Evolutionary conservation across 2,888 invertebrate species (phyloP), one percentile per base, ranked within the genome.

Genomic region (Hemistola chrysoprasaria): DNA sequence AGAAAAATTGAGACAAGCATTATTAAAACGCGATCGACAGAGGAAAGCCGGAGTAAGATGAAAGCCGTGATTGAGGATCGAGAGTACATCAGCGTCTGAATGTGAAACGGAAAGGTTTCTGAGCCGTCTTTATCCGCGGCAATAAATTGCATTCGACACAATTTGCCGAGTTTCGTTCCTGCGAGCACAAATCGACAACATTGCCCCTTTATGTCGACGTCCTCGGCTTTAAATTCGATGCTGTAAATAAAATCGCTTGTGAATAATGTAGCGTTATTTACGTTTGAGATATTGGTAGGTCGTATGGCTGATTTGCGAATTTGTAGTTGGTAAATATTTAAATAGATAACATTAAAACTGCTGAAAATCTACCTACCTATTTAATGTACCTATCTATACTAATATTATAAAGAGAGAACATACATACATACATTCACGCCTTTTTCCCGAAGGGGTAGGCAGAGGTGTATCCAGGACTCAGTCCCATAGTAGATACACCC

Each of bases 91-190:
- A 62, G 56, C 48, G 63, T 56, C 58, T n/a, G 43, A 38, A 49
- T 47, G 43, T 43, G 44, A 43, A 46, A 41, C 47, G 49, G 46
- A 43, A 49, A 56, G 40, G 57, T 55, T 48, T 51, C 56, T 38
- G 55, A 53, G 53, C 54, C 50, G 56, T 53, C 56, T 62, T 65
- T 62, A 69, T 61, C 55, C 53, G 39, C 39, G 43, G 56, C 63
- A 59, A 72, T 72, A 70, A 67, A 74, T 74, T 65, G 66, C 62
- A 68, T 62, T 64, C 50, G 59, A 40, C 46, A 56, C 67, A 59
- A 73, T 73, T 72, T 70, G 67, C 67, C 55, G 47, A 56, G 43
- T 59, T 57, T 38, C 34, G 38, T 34, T 9, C 29, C 34, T 40
- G 40, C 32, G 35, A 43, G 50, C 58, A 35, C 41, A 32, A 40